Conservation (phyloP, 2,797 vertebrate genomes). For the Netta rufina region DNA sequence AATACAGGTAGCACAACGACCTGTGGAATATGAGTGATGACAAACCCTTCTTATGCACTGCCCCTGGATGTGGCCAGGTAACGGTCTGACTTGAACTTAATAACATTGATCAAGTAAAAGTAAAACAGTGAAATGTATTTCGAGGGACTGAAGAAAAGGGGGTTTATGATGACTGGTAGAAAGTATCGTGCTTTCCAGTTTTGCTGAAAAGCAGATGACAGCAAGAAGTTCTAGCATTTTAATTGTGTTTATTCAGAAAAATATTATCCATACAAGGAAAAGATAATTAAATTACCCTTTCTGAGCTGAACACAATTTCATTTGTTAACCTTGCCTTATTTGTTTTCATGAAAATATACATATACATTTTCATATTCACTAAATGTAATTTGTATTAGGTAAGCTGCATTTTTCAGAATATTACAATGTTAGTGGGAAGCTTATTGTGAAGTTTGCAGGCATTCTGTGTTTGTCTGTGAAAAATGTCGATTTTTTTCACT, state of each 20-base stretch:
- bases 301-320: neutral
- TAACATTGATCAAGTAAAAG: neutral
- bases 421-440: neutral
- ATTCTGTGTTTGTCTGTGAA: conserved; percentile 13
- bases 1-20: conserved; percentile 87
- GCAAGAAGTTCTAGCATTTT: neutral
- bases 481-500: neutral
- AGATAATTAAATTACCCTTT: neutral
- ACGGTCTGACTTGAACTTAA: conserved; percentile 29
- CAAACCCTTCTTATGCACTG: conserved; percentile 99
- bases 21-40: conserved; percentile 99
- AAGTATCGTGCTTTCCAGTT: neutral
- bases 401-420: neutral
- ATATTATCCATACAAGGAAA: neutral
- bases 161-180: neutral
- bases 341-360: neutral
- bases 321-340: neutral
- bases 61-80: conserved; percentile 99
- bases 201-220: neutral
- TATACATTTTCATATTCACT: neutral
- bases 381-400: neutral
- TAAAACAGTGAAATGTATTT: neutral
- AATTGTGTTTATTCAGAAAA: neutral
- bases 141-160: neutral
- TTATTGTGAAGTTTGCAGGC: neutral